phyloP scores from a whole-genome alignment of 2,113 vertebrate genomes.

The Illadopsis cleaveri region DNA sequence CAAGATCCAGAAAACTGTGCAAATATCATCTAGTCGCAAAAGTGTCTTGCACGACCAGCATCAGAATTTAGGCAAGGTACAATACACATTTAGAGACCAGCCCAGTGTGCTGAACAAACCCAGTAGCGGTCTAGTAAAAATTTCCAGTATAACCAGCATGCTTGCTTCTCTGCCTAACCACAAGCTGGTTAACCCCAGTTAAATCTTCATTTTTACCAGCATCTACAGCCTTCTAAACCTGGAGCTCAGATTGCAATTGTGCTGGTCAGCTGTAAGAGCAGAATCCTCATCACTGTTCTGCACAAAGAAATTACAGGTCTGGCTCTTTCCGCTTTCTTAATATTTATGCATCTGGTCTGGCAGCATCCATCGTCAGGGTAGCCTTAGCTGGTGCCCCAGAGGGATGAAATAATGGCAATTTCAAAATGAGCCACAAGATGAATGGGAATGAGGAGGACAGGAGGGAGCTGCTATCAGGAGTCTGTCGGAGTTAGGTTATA shows the following conservation, averaged over 20 bases:
- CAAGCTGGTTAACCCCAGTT: neutral
- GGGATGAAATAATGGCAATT: slow-evolving; percentile 42
- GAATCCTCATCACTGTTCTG: neutral
- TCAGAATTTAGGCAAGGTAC: neutral
- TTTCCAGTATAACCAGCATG: neutral
- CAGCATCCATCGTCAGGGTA: neutral
- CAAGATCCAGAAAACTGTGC: neutral
- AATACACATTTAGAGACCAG: neutral
- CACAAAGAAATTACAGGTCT: neutral
- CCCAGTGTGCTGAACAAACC: neutral
- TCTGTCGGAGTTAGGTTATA: neutral
- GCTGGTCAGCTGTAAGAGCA: neutral
- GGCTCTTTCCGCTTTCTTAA: slow-evolving; percentile 33
- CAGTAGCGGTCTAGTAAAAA: neutral
- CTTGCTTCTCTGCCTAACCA: neutral
- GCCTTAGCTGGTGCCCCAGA: slow-evolving; percentile 14
- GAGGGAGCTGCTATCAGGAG: neutral
- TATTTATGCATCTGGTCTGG: slow-evolving; percentile 36
- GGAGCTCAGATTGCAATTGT: neutral
- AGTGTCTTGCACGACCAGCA: neutral
- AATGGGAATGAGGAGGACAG: neutral
- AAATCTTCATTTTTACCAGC: neutral
- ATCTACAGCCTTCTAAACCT: neutral
- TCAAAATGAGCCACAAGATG: neutral
- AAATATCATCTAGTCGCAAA: neutral